Evolutionary conservation across 2,113 vertebrate species (phyloP), one percentile per base, ranked within the genome.

Genomic region (Austrofundulus limnaeus): DNA sequence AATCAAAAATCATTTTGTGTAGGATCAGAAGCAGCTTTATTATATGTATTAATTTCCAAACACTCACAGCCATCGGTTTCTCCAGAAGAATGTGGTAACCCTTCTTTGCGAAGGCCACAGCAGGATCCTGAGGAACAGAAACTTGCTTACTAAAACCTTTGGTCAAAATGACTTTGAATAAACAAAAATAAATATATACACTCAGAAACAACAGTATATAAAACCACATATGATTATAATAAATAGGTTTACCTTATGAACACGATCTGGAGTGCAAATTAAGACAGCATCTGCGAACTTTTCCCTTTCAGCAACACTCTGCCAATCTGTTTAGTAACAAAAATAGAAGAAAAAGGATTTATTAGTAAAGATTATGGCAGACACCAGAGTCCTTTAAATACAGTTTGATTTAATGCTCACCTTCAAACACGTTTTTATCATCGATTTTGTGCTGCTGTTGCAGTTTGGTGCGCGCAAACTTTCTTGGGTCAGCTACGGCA

Each of bases 51-150:
- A 6, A 11, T 34, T 34, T 5, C 38, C 1, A 38, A 23, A 64
- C 34, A 92, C 93, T 92, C 80, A 95, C 94, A 20, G 93, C 93
- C 94, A 94, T 94, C 51, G 94, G 93, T 74, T 95, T 94, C 72
- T 94, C 94, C 88, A 95, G 71, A 17, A 94, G 79, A 55, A 95
- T 74, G 69, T 94, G 92, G 67, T 94, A 95, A 19, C 93, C 91
- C 54, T 88, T 92, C 53, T 82, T 89, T 9, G 93, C 93, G 79
- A 95, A 93, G 17, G 91, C 91, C 66, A 94, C 87, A 0, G 94
- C 91, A 39, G 94, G 94, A 1, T 92, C 93, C 94, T 94, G 66
- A 0, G 19, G 4, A 77, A 72, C 43, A 81, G 37, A 72, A 72
- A 53, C 4, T 4, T 39, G 43, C 49, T 66, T 0, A 25, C 15